Percentiles rank a stretch among this genome's conserved stretches.
phyloP scores from a whole-genome alignment of 53 echinoderm and acorn worm genomes.

The Echinometra lucunter region DNA sequence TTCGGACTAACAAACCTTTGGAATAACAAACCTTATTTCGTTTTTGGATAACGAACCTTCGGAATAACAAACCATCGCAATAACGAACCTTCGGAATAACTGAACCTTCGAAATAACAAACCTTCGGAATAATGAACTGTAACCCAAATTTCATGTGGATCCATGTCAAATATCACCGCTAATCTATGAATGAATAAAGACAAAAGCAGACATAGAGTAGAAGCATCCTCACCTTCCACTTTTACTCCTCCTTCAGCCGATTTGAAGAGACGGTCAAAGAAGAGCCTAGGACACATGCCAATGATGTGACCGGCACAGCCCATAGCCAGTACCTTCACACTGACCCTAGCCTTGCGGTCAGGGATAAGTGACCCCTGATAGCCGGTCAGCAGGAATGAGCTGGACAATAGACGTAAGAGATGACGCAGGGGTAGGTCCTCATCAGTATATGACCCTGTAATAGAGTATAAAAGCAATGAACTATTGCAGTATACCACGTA shows the following conservation, averaged over 20 bases:
- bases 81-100: no score
- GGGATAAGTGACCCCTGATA: conserved; percentile 80
- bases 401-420: conserved; percentile 83
- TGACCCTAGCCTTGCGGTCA: conserved; percentile 86
- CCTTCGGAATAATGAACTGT: no score
- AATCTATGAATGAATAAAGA: no score
- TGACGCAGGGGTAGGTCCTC: conserved; percentile 86
- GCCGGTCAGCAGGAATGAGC: conserved; percentile 92
- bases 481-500: no score
- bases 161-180: not conserved
- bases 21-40: no score
- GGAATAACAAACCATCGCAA: no score
- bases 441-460: conserved; percentile 89
- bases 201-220: not conserved
- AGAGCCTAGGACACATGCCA: conserved; percentile 83
- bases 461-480: not conserved
- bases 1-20: no score
- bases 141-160: no score
- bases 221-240: conserved; percentile 74
- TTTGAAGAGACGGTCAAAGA: conserved; percentile 89
- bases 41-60: no score
- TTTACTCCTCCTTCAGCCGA: conserved; percentile 53
- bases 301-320: conserved; percentile 85
- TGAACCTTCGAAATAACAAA: no score
- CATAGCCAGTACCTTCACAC: conserved; percentile 89